Evolutionary conservation across 2,113 vertebrate species (phyloP), one percentile per base, ranked within the genome.

Genomic region (Plecotus auritus): DNA sequence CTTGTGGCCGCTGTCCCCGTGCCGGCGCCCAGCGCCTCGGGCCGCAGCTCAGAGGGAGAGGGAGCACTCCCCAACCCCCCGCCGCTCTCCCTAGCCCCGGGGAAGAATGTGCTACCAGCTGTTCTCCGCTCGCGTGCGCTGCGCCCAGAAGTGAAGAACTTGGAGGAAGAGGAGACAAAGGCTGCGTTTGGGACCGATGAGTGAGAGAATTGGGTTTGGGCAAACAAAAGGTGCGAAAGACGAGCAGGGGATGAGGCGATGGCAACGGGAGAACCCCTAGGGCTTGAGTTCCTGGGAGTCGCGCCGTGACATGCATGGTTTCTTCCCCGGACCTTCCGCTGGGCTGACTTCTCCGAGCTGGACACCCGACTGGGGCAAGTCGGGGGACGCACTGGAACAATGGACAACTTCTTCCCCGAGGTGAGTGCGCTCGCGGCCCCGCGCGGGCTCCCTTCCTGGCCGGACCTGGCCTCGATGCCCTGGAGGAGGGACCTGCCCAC

Each of bases 371-470:
- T 20, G 54, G 4, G 51, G 92, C 90, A 35, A 67, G 83, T 37
- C n/a, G 73, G 61, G 56, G 42, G 45, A 72, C 54, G 67, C 97
- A 78, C 93, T 92, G 74, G 87, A 97, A 98, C 97, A 96, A 99
- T 99, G 99, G 99, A 99, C 88, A 98, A 98, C 95, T 99, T 99
- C 98, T 99, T 99, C 96, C 97, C 98, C 1, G 99, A 99, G 99
- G 99, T 99, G 97, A 99, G 99, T 94, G 69, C 32, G n/a, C 85
- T 5, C n/a, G 32, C 28, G 32, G 30, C 37, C 37, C 51, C 5
- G 37, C 47, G 76, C 78, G 61, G 30, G 76, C 56, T 84, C 54
- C 37, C 40, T 76, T 49, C 7, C n/a, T n/a, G 26, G 7, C 30
- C 37, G 2, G 32, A 70, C 82, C 74, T 7, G 54, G 80, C 13